Conservation (phyloP, 2,113 vertebrate species). For the Antechinus flavipes region DNA sequence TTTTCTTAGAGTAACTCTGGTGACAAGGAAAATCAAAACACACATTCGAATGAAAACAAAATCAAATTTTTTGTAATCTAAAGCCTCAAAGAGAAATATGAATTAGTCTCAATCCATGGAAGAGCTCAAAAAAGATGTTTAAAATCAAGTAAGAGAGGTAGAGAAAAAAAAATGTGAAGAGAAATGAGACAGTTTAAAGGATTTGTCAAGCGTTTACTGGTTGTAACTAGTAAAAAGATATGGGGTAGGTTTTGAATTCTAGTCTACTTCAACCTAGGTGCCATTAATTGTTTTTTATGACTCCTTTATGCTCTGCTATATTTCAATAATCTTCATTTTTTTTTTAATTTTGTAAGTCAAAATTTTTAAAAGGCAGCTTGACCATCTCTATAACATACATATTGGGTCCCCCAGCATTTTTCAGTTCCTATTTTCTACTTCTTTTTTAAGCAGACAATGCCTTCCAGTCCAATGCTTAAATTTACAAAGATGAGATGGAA, state of each 20-base stretch:
- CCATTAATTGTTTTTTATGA: background rate
- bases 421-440: background rate
- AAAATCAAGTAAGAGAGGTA: no score
- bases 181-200: background rate
- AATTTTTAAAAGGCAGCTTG: background rate
- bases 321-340: background rate
- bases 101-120: no score
- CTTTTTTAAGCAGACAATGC: background rate
- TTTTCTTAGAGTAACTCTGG: no score
- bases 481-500: background rate
- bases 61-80: no score
- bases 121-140: no score
- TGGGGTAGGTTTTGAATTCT: background rate
- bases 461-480: background rate
- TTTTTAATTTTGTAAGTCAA: background rate
- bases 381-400: background rate
- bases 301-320: background rate
- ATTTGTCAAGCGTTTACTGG: background rate
- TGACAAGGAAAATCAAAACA: no score
- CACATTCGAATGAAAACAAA: no score
- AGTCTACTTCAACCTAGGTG: background rate
- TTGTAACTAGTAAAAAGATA: background rate
- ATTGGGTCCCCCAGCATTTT: background rate
- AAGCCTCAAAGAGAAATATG: no score
- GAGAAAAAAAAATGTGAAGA: no score